phyloP scores from a whole-genome alignment of 1,140 invertebrate genomes.

The Melanaphis sacchari region DNA sequence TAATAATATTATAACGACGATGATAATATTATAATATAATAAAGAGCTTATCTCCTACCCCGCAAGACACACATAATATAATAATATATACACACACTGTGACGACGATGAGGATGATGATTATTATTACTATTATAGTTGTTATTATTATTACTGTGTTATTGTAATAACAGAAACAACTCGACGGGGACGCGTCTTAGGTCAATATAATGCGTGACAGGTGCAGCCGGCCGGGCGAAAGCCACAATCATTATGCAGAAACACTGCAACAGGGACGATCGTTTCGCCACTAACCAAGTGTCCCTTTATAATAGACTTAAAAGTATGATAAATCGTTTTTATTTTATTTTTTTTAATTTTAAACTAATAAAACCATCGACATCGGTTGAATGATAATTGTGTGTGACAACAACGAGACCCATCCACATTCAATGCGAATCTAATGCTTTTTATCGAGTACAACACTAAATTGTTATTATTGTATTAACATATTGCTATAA shows the following conservation, averaged over 20 bases:
- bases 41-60: slow-evolving; percentile 20
- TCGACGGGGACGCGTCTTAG: background rate
- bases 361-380: background rate
- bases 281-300: background rate
- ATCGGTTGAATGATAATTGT: background rate
- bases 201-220: slow-evolving; percentile 9
- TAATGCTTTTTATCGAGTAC: no score
- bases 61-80: background rate
- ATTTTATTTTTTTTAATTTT: background rate
- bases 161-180: background rate
- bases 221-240: background rate
- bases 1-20: background rate
- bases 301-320: background rate
- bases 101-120: background rate
- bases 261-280: background rate
- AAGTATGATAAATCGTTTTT: background rate
- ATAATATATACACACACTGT: background rate
- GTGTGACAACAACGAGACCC: no score
- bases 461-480: no score
- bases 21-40: background rate
- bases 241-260: slow-evolving; percentile 3
- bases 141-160: background rate
- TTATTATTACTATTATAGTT: background rate
- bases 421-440: no score
- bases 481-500: no score